phyloP scores from a whole-genome alignment of 92 coral and sea anemone species.

The Zoanthus sociatus region DNA sequence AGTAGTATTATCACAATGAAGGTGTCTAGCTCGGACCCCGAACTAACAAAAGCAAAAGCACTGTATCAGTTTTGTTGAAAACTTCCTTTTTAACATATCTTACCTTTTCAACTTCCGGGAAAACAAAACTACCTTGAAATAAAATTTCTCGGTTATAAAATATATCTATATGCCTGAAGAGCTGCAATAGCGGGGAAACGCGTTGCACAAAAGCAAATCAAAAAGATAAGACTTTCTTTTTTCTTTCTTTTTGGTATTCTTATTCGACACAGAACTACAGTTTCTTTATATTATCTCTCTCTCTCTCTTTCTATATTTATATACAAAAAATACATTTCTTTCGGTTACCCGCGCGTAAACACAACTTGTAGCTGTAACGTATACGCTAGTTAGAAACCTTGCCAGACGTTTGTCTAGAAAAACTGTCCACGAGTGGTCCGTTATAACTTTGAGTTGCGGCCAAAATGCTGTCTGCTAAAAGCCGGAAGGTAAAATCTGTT shows the following conservation, averaged over 20 bases:
- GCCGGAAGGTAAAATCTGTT: constrained; percentile 44
- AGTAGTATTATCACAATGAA: background rate
- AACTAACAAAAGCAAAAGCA: constrained; percentile 24
- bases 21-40: background rate
- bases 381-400: background rate
- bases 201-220: no score
- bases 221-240: no score
- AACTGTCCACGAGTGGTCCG: constrained; percentile 17
- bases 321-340: no score
- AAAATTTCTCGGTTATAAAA: background rate
- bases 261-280: no score
- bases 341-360: background rate
- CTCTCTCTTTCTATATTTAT: background rate
- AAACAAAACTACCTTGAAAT: background rate
- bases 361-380: background rate
- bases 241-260: no score
- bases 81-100: background rate
- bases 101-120: constrained; percentile 1
- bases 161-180: no score
- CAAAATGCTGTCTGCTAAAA: constrained; percentile 37
- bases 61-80: constrained; percentile 7
- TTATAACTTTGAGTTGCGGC: constrained; percentile 44
- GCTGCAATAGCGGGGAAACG: no score
- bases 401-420: constrained; percentile 24
- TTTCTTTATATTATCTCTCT: no score